Conservation (phyloP, 2,888 invertebrate species). For the Ischnus inquisitorius region DNA sequence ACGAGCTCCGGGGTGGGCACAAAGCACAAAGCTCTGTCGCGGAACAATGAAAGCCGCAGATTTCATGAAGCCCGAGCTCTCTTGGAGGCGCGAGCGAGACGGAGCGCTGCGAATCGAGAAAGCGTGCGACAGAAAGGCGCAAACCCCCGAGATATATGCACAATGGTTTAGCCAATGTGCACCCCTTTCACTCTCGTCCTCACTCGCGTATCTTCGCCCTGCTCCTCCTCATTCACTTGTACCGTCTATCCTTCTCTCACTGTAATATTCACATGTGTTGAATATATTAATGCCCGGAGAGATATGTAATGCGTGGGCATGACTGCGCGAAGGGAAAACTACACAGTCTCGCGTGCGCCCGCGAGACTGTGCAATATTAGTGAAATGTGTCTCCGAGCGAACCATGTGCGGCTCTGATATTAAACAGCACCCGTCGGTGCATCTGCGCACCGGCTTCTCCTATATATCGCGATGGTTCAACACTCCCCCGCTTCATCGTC, state of each 20-base stretch:
- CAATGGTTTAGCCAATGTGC: slow-evolving; percentile 83
- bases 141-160: slow-evolving; percentile 80
- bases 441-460: slow-evolving; percentile 76
- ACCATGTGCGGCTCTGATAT: slow-evolving; percentile 84
- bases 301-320: slow-evolving; percentile 80
- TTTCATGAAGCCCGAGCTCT: slow-evolving; percentile 82
- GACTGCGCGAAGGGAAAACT: slow-evolving; percentile 69
- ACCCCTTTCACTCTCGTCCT: slow-evolving; percentile 57
- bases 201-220: slow-evolving; percentile 58
- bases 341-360: slow-evolving; percentile 6
- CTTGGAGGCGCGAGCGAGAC: slow-evolving; percentile 69
- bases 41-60: slow-evolving; percentile 84
- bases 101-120: slow-evolving; percentile 41
- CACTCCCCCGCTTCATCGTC: slow-evolving; percentile 28
- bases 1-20: slow-evolving; percentile 75
- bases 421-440: slow-evolving; percentile 83
- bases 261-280: slow-evolving; percentile 84
- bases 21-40: slow-evolving; percentile 84
- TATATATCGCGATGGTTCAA: slow-evolving; percentile 15
- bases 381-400: slow-evolving; percentile 83
- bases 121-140: slow-evolving; percentile 29
- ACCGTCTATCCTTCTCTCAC: slow-evolving; percentile 72
- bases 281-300: slow-evolving; percentile 84
- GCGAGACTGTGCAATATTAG: slow-evolving; percentile 80
- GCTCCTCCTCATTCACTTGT: slow-evolving; percentile 68